phyloP scores from a whole-genome alignment of 92 coral and sea anemone species.

The Actinostola sp. region DNA sequence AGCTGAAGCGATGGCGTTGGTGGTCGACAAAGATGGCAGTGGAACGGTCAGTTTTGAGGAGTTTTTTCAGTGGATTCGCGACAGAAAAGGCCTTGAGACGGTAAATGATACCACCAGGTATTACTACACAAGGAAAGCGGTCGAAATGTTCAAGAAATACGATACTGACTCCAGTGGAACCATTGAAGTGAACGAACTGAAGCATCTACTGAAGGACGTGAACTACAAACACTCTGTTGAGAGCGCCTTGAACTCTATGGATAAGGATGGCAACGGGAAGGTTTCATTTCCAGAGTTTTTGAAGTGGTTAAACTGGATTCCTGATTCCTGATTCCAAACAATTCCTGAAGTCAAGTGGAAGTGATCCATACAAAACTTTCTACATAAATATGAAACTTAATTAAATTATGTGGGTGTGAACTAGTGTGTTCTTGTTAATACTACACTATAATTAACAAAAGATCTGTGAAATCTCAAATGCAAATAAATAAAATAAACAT shows the following conservation, averaged over 20 bases:
- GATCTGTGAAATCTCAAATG: no score
- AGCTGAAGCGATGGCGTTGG: constrained; percentile 73
- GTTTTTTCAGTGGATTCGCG: constrained; percentile 66
- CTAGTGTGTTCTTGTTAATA: no score
- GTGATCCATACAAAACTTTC: no score
- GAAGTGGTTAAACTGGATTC: constrained; percentile 72
- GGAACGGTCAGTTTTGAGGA: constrained; percentile 63
- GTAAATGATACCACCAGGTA: constrained; percentile 65
- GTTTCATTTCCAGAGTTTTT: constrained; percentile 79
- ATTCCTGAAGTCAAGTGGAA: no score
- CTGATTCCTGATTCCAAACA: not conserved
- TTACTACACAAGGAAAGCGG: constrained; percentile 65
- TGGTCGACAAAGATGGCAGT: constrained; percentile 82
- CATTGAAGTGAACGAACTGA: constrained; percentile 67
- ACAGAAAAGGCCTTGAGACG: constrained; percentile 64
- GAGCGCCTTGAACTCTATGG: constrained; percentile 56
- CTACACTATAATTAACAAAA: no score
- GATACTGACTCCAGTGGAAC: constrained; percentile 73
- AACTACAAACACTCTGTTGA: constrained; percentile 45
- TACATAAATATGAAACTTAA: no score
- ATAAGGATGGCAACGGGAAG: constrained; percentile 71
- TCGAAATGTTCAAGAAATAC: constrained; percentile 65
- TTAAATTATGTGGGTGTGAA: no score
- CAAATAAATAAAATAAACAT: no score
- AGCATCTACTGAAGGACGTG: constrained; percentile 49